Percentiles rank a stretch among this genome's conserved stretches.
Evolutionary conservation across 1,140 invertebrate genomes (phyloP).

Genomic region (Drosophila quadrilineata): DNA sequence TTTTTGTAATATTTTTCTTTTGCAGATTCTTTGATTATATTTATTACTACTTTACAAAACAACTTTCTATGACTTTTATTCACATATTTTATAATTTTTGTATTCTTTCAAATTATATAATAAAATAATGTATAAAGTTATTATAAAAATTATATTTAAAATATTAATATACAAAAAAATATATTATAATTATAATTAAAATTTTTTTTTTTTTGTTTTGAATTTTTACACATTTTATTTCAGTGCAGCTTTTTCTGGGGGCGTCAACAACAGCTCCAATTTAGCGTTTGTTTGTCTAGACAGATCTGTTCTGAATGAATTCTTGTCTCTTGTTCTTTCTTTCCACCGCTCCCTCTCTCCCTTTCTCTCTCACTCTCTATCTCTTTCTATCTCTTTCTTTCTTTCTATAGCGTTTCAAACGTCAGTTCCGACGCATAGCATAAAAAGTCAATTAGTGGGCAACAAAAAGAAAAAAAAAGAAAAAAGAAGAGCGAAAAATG

Average conservation of each 20-base stretch:
- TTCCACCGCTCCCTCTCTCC: neutral
- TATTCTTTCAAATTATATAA: too few species aligned
- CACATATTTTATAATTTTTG: too few species aligned
- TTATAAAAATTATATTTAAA: too few species aligned
- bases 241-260: neutral
- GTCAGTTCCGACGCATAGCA: constrained; percentile 12
- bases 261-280: constrained; percentile 13
- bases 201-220: too few species aligned
- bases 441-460: constrained; percentile 52
- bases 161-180: too few species aligned
- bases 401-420: constrained; percentile 2
- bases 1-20: too few species aligned
- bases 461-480: too few species aligned
- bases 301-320: neutral
- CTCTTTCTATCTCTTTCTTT: neutral
- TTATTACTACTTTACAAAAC: too few species aligned
- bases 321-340: neutral
- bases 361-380: neutral
- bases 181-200: too few species aligned
- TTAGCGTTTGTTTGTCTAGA: constrained; percentile 31
- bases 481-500: constrained; percentile 20
- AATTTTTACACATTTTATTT: constrained; percentile 2
- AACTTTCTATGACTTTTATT: too few species aligned
- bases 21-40: too few species aligned
- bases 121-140: too few species aligned